Conservation (phyloP, 2,113 vertebrate species). For the Rhynchopsitta pachyrhyncha region DNA sequence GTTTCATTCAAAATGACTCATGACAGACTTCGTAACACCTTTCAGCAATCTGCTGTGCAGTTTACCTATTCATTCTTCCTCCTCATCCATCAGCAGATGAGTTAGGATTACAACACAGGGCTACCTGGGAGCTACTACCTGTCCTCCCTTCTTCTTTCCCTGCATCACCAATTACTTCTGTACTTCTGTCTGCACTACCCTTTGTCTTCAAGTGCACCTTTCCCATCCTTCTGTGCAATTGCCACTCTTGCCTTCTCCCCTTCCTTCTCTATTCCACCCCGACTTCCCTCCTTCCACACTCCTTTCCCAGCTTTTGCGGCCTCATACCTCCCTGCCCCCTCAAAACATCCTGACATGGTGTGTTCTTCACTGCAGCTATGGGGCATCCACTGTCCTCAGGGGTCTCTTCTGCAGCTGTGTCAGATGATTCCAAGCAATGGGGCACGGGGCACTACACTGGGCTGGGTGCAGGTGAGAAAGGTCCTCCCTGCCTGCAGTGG, state of each 20-base stretch:
- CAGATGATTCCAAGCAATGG: neutral
- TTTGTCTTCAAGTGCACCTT: neutral
- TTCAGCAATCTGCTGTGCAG: neutral
- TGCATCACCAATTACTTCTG: neutral
- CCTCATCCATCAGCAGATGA: neutral
- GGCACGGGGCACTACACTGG: fast-evolving
- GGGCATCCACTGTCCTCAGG: no score
- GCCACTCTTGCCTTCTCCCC: neutral
- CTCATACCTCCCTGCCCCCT: neutral
- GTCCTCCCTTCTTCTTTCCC: neutral
- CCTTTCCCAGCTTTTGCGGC: neutral
- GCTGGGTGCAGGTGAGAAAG: fast-evolving
- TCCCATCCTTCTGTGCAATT: neutral
- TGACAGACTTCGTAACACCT: neutral
- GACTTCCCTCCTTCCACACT: neutral
- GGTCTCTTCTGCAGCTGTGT: neutral
- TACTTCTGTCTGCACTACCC: fast-evolving
- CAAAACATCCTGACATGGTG: fast-evolving
- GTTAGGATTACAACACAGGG: neutral
- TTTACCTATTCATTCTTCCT: neutral
- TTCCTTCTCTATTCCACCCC: neutral
- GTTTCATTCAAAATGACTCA: neutral
- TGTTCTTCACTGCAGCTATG: neutral
- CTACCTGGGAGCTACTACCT: neutral
- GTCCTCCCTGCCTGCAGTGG: neutral